Evolutionary conservation across 1,140 invertebrate genomes (phyloP).

Genomic region (Halotydeus destructor): DNA sequence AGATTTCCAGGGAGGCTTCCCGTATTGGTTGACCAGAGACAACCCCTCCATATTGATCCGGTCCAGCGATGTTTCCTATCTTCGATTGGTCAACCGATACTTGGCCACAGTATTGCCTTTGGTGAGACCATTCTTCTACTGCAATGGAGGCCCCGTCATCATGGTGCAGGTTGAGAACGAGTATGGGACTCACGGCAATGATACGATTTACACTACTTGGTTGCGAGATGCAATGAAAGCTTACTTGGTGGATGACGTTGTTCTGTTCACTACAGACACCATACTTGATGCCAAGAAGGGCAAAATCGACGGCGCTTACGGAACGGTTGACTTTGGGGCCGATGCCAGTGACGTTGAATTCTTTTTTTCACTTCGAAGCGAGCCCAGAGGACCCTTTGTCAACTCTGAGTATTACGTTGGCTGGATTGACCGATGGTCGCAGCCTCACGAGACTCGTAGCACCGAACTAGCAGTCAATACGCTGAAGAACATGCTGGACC

Average conservation of each 20-base stretch:
- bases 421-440: slow-evolving; percentile 41
- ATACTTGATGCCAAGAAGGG: slow-evolving; percentile 33
- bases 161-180: slow-evolving; percentile 80
- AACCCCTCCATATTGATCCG: slow-evolving; percentile 43
- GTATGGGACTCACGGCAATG: slow-evolving; percentile 63
- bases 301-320: slow-evolving; percentile 36
- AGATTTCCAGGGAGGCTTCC: slow-evolving; percentile 56
- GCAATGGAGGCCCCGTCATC: slow-evolving; percentile 56
- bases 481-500: slow-evolving; percentile 19
- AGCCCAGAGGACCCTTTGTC: slow-evolving; percentile 42
- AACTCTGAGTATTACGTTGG: slow-evolving; percentile 80
- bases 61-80: slow-evolving; percentile 28
- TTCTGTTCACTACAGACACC: slow-evolving; percentile 14
- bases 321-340: slow-evolving; percentile 52
- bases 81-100: slow-evolving; percentile 38
- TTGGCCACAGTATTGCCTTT: slow-evolving; percentile 32
- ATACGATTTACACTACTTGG: slow-evolving; percentile 39
- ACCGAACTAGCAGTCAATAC: slow-evolving; percentile 10
- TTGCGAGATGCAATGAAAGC: slow-evolving; percentile 21
- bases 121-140: slow-evolving; percentile 37
- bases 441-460: slow-evolving; percentile 15
- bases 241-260: slow-evolving; percentile 12
- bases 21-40: slow-evolving; percentile 49
- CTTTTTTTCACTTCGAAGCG: slow-evolving; percentile 26
- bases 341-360: slow-evolving; percentile 5